phyloP scores from a whole-genome alignment of 2,888 invertebrate genomes.

The Nephrotoma flavescens region DNA sequence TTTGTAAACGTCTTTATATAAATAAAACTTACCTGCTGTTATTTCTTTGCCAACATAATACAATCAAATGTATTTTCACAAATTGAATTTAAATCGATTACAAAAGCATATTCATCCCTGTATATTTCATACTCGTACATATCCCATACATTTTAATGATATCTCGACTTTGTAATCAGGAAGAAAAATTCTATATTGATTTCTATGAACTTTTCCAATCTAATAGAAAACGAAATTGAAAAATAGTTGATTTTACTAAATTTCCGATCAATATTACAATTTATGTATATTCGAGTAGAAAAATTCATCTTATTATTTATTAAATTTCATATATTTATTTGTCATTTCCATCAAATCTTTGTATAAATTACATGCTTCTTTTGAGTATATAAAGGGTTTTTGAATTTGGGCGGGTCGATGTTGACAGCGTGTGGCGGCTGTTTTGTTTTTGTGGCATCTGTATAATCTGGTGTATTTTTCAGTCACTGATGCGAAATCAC shows the following conservation, averaged over 20 bases:
- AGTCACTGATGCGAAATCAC: too few relatives aligned
- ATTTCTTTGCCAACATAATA: too few relatives aligned
- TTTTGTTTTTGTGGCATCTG: too few relatives aligned
- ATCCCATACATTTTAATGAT: not conserved
- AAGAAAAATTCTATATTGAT: not conserved
- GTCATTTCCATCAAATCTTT: not conserved
- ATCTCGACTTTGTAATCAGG: not conserved
- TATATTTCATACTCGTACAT: not conserved
- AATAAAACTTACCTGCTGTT: too few relatives aligned
- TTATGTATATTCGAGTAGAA: not conserved
- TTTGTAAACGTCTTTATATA: too few relatives aligned
- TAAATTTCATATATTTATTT: not conserved
- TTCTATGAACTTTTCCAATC: not conserved
- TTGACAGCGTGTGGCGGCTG: too few relatives aligned
- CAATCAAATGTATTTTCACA: not conserved
- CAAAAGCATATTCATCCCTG: not conserved
- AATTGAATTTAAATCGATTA: not conserved
- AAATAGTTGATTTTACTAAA: not conserved
- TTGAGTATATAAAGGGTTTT: not conserved
- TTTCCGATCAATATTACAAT: not conserved
- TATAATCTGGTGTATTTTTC: too few relatives aligned
- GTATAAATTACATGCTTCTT: not conserved
- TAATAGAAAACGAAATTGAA: not conserved
- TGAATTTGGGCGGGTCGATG: too few relatives aligned
- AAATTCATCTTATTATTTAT: not conserved